Evolutionary conservation across 2,797 vertebrate species (phyloP).

Genomic region (Knipowitschia caucasica): DNA sequence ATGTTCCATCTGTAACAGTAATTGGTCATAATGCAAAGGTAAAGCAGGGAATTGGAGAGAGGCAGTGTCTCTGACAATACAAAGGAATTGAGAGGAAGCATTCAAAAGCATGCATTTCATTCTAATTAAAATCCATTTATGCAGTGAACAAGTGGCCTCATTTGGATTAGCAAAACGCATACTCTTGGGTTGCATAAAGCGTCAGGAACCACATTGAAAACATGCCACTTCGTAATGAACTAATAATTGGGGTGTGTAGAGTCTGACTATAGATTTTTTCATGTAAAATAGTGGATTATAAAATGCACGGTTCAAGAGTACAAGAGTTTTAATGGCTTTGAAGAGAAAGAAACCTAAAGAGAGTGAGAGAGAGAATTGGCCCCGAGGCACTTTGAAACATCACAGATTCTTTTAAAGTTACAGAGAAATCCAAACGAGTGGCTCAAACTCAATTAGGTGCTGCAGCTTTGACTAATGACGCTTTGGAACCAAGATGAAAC

Average conservation of each 20-base stretch:
- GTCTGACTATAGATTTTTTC: not conserved
- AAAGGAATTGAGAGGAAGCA: slow-evolving; percentile 18
- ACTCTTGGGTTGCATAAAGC: slow-evolving; percentile 42
- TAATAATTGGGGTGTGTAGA: too few relatives aligned
- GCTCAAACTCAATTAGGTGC: slow-evolving; percentile 70
- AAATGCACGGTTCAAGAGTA: slow-evolving; percentile 39
- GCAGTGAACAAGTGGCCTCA: slow-evolving; percentile 49
- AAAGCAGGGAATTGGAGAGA: slow-evolving; percentile 36
- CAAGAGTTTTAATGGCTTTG: slow-evolving; percentile 63
- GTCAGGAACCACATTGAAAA: not conserved
- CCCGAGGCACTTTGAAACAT: slow-evolving; percentile 66
- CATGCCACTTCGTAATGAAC: too few relatives aligned
- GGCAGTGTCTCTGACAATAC: slow-evolving; percentile 47
- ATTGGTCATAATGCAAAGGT: slow-evolving; percentile 60
- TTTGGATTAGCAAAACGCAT: slow-evolving; percentile 55
- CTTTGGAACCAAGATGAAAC: slow-evolving; percentile 57
- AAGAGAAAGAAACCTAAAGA: slow-evolving; percentile 39
- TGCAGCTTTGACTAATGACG: slow-evolving; percentile 69
- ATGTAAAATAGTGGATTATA: slow-evolving; percentile 14
- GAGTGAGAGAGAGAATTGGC: slow-evolving; percentile 49
- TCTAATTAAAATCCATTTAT: slow-evolving; percentile 55
- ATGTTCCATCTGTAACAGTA: slow-evolving; percentile 67
- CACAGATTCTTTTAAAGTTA: slow-evolving; percentile 69
- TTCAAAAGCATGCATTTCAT: slow-evolving; percentile 58
- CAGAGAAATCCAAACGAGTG: slow-evolving; percentile 64